These are phyloP conservation scores for Limnephilus auricula DNA, from an alignment of 2,888 invertebrate species.

Conservation along the genomic window DNA sequence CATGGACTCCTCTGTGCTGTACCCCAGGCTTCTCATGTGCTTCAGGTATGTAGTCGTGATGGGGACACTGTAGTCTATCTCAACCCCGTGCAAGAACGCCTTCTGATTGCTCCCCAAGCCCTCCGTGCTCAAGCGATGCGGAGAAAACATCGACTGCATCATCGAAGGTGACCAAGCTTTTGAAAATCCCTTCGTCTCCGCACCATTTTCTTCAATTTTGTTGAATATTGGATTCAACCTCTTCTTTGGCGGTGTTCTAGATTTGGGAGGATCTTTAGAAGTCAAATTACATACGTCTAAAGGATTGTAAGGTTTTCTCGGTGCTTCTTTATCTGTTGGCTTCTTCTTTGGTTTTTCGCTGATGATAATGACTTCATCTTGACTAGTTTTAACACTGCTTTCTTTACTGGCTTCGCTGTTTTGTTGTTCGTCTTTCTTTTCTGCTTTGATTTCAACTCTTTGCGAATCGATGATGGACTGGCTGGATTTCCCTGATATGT, in stretches of 20 bases:
- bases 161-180: constrained; percentile 81
- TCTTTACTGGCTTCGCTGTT: background rate
- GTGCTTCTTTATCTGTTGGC: constrained; percentile 69
- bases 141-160: constrained; percentile 69
- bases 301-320: constrained; percentile 74
- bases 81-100: constrained; percentile 71
- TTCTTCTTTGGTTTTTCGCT: constrained; percentile 68
- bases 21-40: constrained; percentile 86
- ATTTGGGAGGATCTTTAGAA: constrained; percentile 79
- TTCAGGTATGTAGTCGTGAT: constrained; percentile 94
- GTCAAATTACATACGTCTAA: constrained; percentile 81
- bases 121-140: constrained; percentile 71
- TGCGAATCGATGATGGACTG: background rate
- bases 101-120: constrained; percentile 55
- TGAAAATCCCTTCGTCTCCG: constrained; percentile 74
- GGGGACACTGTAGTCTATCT: constrained; percentile 90
- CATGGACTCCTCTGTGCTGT: constrained; percentile 80
- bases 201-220: constrained; percentile 70
- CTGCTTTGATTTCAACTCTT: background rate
- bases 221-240: constrained; percentile 71
- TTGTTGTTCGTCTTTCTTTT: background rate
- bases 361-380: constrained; percentile 22
- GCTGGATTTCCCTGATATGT: background rate
- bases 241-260: constrained; percentile 76
- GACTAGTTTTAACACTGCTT: constrained; percentile 21